These are phyloP conservation scores for Otus sunia DNA, from an alignment of 2,113 vertebrate genomes.

Conservation along the genomic window DNA sequence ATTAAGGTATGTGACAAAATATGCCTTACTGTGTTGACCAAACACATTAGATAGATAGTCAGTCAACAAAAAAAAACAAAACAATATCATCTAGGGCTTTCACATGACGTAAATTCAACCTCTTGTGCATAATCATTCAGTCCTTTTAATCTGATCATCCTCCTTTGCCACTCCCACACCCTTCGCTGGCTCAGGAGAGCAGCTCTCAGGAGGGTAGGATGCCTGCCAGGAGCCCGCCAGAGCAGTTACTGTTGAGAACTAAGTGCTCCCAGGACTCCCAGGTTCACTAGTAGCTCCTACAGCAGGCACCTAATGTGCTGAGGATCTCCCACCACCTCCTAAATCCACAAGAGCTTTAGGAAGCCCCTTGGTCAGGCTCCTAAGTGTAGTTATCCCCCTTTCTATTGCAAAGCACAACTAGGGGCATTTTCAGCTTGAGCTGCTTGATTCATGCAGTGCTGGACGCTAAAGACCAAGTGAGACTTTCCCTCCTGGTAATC, in stretches of 20 bases:
- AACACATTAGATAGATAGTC: neutral
- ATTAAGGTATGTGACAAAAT: neutral
- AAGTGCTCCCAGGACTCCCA: neutral
- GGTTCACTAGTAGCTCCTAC: neutral
- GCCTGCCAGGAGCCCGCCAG: fast-evolving
- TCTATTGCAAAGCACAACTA: neutral
- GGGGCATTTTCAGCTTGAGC: neutral
- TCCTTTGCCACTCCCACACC: neutral
- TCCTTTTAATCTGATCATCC: neutral
- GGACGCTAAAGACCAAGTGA: neutral
- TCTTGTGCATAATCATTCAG: neutral
- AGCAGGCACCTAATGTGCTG: neutral
- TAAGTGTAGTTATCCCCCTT: neutral
- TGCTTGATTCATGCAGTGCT: neutral
- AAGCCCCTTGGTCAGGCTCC: neutral
- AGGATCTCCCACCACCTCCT: neutral
- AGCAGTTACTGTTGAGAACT: fast-evolving
- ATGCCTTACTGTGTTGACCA: neutral
- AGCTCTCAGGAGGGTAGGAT: neutral
- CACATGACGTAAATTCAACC: neutral
- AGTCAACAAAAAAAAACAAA: neutral
- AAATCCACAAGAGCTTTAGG: neutral
- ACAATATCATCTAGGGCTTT: neutral
- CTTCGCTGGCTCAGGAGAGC: neutral
- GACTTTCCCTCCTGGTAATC: neutral